A percentile compares a stretch with the other conserved stretches of the same genome.
Evolutionary conservation across 1,140 invertebrate genomes (phyloP).

Genomic region (Xylocopa sonorina): DNA sequence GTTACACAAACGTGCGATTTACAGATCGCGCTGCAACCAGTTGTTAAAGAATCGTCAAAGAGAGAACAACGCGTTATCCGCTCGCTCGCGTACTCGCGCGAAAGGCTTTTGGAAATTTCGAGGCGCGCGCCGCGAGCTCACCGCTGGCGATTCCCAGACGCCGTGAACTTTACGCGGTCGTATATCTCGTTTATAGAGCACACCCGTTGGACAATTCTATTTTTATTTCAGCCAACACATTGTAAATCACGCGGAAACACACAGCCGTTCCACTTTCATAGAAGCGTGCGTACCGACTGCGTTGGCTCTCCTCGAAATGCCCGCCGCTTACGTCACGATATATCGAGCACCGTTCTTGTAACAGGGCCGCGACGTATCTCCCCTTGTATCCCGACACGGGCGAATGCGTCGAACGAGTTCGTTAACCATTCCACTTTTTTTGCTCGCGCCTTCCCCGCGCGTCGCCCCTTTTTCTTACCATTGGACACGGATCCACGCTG

Average conservation of each 20-base stretch:
- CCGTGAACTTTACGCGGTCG: background rate
- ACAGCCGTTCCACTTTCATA: slow-evolving; percentile 32
- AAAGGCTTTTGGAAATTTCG: background rate
- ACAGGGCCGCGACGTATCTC: slow-evolving; percentile 39
- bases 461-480: slow-evolving; percentile 29
- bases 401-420: slow-evolving; percentile 45
- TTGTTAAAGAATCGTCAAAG: too few species aligned
- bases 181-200: slow-evolving; percentile 13
- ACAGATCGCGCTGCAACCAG: too few species aligned
- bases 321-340: slow-evolving; percentile 37
- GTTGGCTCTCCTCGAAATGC: slow-evolving; percentile 28
- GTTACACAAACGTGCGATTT: too few species aligned
- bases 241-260: slow-evolving; percentile 37
- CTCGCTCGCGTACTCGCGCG: background rate
- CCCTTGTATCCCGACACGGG: slow-evolving; percentile 43
- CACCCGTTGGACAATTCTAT: slow-evolving; percentile 9
- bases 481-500: slow-evolving; percentile 39
- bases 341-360: slow-evolving; percentile 37
- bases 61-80: too few species aligned
- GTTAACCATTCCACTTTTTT: slow-evolving; percentile 31
- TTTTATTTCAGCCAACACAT: slow-evolving; percentile 29
- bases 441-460: background rate
- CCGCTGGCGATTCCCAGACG: background rate
- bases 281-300: slow-evolving; percentile 21
- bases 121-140: too few species aligned